A percentile compares a stretch with the other conserved stretches of the same genome.
phyloP scores from a whole-genome alignment of 2,797 vertebrate species.

The Sciurus carolinensis region DNA sequence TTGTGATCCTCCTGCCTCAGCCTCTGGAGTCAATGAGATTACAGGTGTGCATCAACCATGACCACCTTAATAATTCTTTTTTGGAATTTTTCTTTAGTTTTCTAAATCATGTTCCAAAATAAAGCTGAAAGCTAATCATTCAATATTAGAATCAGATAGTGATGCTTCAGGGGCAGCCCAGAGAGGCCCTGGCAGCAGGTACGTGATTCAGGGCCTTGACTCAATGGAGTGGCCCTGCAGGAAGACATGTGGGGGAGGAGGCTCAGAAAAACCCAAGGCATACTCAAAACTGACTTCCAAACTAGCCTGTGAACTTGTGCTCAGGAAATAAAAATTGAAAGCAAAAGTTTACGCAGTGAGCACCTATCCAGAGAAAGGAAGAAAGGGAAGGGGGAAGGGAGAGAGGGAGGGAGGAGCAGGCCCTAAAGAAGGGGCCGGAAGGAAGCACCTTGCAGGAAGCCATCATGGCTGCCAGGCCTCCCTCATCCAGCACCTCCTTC shows the following conservation, averaged over 20 bases:
- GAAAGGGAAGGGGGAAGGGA: not conserved
- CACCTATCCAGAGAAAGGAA: not conserved
- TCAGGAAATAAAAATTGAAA: slow-evolving; percentile 12
- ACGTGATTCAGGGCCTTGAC: not conserved
- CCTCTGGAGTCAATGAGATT: not conserved
- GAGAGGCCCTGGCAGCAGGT: no score
- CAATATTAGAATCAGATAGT: not conserved
- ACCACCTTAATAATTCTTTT: no score
- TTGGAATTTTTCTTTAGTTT: not conserved
- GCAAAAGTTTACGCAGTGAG: not conserved
- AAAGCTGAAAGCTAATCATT: not conserved
- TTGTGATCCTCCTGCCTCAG: not conserved
- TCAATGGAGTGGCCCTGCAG: not conserved
- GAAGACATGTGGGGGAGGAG: not conserved
- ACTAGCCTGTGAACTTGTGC: not conserved
- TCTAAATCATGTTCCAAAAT: not conserved
- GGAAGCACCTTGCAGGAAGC: not conserved
- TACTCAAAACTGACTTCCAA: not conserved
- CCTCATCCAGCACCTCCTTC: not conserved
- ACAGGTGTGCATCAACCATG: not conserved
- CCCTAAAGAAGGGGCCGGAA: no score
- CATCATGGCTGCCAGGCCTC: not conserved
- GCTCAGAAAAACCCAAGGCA: no score
- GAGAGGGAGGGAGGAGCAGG: no score
- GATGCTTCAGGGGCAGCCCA: not conserved